phyloP scores from a whole-genome alignment of 2,888 invertebrate species.

The Agrenia bidenticulata region DNA sequence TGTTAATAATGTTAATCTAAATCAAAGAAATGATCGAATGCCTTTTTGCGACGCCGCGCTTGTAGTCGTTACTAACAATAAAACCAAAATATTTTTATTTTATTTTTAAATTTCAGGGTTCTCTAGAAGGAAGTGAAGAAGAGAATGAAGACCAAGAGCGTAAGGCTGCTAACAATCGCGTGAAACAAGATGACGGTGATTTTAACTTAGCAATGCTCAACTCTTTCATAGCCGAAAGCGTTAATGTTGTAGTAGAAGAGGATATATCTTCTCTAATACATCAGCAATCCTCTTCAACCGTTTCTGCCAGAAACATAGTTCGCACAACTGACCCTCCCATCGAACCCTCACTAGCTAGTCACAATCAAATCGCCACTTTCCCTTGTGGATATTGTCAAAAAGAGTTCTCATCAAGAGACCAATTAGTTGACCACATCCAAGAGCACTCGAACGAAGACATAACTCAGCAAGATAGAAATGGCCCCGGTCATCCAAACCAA shows the following conservation, averaged over 20 bases:
- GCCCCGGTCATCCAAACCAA: not conserved
- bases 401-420: conserved; percentile 37
- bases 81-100: no score
- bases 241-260: conserved; percentile 24
- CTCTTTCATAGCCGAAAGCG: conserved; percentile 26
- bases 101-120: no score
- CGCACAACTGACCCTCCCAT: not conserved
- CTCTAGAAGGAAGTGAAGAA: not conserved
- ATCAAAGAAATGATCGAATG: no score
- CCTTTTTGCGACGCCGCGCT: no score
- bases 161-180: not conserved
- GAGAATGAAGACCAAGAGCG: not conserved
- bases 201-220: conserved; percentile 25
- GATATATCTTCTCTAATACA: not conserved
- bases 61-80: no score
- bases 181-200: not conserved
- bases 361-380: conserved; percentile 19
- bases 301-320: not conserved
- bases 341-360: not conserved
- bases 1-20: no score
- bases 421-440: conserved; percentile 42
- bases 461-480: not conserved
- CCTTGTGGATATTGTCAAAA: conserved; percentile 47
- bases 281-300: not conserved
- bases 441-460: conserved; percentile 22